These are phyloP conservation scores for Thaleichthys pacificus DNA, from an alignment of 2,797 vertebrate genomes.

Conservation along the genomic window DNA sequence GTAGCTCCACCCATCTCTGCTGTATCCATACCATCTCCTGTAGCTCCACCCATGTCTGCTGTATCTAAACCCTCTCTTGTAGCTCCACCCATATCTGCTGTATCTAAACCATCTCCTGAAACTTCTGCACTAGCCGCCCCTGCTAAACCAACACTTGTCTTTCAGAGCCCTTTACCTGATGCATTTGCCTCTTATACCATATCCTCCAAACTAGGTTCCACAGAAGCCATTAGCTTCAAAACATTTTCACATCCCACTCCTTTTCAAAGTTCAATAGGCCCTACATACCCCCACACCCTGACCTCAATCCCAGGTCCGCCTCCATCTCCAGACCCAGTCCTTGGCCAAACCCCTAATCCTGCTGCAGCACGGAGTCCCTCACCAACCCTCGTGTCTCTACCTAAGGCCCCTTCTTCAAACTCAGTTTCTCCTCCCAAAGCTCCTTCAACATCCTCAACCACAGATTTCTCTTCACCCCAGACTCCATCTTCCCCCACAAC, in stretches of 20 bases:
- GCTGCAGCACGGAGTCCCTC: background rate
- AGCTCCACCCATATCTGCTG: no score
- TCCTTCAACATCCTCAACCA: no score
- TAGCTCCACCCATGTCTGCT: no score
- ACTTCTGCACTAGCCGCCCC: background rate
- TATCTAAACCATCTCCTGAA: background rate
- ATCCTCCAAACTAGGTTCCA: slow-evolving; percentile 45
- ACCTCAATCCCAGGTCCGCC: slow-evolving; percentile 17
- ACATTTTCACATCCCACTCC: slow-evolving; percentile 19
- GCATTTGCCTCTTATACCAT: slow-evolving; percentile 27
- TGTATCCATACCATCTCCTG: no score
- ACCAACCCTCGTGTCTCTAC: background rate
- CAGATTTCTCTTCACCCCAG: no score
- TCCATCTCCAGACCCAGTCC: slow-evolving; percentile 2
- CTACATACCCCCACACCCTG: slow-evolving; percentile 31
- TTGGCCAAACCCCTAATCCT: background rate
- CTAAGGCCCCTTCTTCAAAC: slow-evolving; percentile 19
- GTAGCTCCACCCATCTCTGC: no score
- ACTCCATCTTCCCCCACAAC: no score
- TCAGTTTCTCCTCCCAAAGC: no score
- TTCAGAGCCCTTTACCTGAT: slow-evolving; percentile 30
- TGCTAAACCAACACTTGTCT: slow-evolving; percentile 38
- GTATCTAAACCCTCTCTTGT: no score
- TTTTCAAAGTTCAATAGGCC: slow-evolving; percentile 27
- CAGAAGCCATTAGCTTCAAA: slow-evolving; percentile 31